phyloP scores from a whole-genome alignment of 2,113 vertebrate genomes.

The Larimichthys crocea region DNA sequence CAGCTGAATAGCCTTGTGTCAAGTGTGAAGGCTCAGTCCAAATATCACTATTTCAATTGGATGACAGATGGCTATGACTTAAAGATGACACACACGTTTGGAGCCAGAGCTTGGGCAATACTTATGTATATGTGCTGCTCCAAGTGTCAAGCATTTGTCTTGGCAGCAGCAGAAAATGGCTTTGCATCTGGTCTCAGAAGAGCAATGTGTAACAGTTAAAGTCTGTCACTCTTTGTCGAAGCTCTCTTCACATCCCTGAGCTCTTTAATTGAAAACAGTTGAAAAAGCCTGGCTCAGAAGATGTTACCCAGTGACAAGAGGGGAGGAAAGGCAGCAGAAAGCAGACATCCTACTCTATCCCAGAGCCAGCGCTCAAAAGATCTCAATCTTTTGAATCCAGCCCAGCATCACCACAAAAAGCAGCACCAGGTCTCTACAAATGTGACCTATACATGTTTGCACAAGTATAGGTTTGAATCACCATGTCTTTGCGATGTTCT shows the following conservation, averaged over 20 bases:
- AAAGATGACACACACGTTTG: slow-evolving; percentile 26
- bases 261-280: slow-evolving; percentile 74
- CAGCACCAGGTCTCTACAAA: slow-evolving; percentile 36
- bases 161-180: slow-evolving; percentile 45
- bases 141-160: slow-evolving; percentile 22
- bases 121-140: slow-evolving; percentile 39
- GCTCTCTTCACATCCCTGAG: slow-evolving; percentile 45
- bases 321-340: slow-evolving; percentile 48
- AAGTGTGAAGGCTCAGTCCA: background rate
- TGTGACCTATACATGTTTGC: slow-evolving; percentile 52
- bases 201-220: slow-evolving; percentile 42
- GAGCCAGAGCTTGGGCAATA: slow-evolving; percentile 2
- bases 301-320: slow-evolving; percentile 56
- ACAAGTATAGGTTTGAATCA: slow-evolving; percentile 32
- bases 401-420: slow-evolving; percentile 45
- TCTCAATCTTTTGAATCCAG: slow-evolving; percentile 55
- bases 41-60: slow-evolving; percentile 22
- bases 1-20: background rate
- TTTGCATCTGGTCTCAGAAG: slow-evolving; percentile 37
- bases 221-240: slow-evolving; percentile 38
- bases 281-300: slow-evolving; percentile 53
- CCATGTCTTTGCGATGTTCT: slow-evolving; percentile 41
- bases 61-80: slow-evolving; percentile 56
- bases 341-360: slow-evolving; percentile 63
- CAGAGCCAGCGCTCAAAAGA: slow-evolving; percentile 19